These are phyloP conservation scores for Trichogramma pretiosum DNA, from an alignment of 1,140 invertebrate genomes.

Conservation along the genomic window DNA sequence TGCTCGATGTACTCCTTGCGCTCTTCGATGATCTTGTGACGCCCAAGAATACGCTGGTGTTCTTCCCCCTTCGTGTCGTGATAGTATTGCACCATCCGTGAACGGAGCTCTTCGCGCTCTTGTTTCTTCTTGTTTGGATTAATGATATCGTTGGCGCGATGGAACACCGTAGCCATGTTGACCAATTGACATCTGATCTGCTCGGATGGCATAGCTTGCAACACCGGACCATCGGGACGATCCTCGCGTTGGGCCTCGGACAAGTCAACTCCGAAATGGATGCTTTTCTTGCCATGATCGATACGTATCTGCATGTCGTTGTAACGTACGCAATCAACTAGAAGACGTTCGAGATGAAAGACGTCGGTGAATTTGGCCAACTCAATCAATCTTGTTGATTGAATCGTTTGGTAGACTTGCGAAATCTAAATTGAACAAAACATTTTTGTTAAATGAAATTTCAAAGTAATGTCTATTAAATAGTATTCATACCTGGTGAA, in stretches of 20 bases:
- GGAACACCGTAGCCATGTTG: constrained; percentile 76
- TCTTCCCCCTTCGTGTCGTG: constrained; percentile 77
- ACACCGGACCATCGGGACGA: constrained; percentile 80
- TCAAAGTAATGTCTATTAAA: no score
- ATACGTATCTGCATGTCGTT: constrained; percentile 92
- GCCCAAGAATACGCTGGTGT: constrained; percentile 75
- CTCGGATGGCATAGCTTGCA: constrained; percentile 91
- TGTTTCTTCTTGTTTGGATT: constrained; percentile 69
- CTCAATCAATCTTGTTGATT: constrained; percentile 74
- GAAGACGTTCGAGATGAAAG: constrained; percentile 80
- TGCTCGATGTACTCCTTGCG: constrained; percentile 90
- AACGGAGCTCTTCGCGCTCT: constrained; percentile 67
- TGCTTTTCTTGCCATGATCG: constrained; percentile 71
- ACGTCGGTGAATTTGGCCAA: constrained; percentile 75
- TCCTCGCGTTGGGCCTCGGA: constrained; percentile 87
- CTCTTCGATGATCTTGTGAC: constrained; percentile 92
- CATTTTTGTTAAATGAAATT: no score
- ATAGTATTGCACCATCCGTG: constrained; percentile 73
- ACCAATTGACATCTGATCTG: constrained; percentile 89
- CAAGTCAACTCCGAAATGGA: constrained; percentile 89
- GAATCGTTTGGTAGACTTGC: constrained; percentile 89
- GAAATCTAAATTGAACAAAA: no score
- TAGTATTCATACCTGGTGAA: no score
- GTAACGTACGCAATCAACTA: constrained; percentile 88
- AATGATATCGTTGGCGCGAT: constrained; percentile 68